Percentiles rank a stretch among this genome's conserved stretches.
These are phyloP conservation scores for Chesias legatella DNA, from an alignment of 2,888 invertebrate genomes.

Conservation along the genomic window DNA sequence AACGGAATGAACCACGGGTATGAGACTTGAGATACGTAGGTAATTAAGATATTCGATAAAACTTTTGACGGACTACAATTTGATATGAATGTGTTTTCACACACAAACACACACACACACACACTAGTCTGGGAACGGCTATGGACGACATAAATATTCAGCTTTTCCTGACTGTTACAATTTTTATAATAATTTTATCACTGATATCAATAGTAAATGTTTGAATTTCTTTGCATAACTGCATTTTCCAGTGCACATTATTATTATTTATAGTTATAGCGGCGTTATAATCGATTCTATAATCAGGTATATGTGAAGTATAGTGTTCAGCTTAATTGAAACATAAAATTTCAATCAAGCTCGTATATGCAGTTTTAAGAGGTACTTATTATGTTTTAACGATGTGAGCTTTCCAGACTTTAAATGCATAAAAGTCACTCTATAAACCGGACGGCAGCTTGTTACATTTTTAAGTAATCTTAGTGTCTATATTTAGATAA, in stretches of 20 bases:
- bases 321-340: slow-evolving; percentile 11
- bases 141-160: too few species aligned
- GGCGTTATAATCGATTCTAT: neutral
- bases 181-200: too few species aligned
- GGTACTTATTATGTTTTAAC: slow-evolving; percentile 8
- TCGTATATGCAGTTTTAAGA: slow-evolving; percentile 7
- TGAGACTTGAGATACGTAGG: neutral
- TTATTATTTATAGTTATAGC: neutral
- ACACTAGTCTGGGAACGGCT: too few species aligned
- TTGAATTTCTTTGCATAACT: too few species aligned
- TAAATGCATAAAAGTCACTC: neutral
- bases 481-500: too few species aligned
- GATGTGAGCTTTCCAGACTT: slow-evolving; percentile 1
- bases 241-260: too few species aligned
- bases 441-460: too few species aligned
- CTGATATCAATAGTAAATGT: too few species aligned
- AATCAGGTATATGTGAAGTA: slow-evolving; percentile 5
- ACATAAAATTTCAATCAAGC: slow-evolving; percentile 11
- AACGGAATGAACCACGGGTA: slow-evolving; percentile 14
- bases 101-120: too few species aligned
- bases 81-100: too few species aligned
- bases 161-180: too few species aligned
- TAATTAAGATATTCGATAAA: neutral
- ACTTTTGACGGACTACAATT: neutral
- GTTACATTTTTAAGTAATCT: too few species aligned